A percentile compares a stretch with the other conserved stretches of the same genome.
These are phyloP conservation scores for Aurelia aurita complex sp. Pacific DNA, from an alignment of 30 jellyfish, hydroid and myxozoan species.

Conservation along the genomic window DNA sequence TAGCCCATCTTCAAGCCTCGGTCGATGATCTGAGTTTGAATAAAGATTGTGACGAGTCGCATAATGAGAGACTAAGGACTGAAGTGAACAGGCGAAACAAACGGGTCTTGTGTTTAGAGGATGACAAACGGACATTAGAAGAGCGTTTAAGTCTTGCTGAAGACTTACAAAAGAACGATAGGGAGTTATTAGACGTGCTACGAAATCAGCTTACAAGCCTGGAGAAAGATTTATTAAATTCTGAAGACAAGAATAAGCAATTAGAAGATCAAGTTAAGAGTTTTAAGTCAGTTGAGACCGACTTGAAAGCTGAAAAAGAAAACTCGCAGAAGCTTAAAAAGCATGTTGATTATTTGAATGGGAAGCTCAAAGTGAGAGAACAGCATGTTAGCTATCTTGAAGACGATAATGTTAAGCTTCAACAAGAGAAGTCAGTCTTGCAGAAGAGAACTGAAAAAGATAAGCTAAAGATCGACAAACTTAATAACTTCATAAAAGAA, in stretches of 20 bases:
- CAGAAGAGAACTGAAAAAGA: slow-evolving; percentile 63
- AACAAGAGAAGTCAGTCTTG: slow-evolving; percentile 78
- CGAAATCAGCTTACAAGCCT: slow-evolving; percentile 70
- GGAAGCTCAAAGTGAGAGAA: slow-evolving; percentile 82
- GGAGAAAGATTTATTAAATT: slow-evolving; percentile 63
- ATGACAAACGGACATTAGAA: slow-evolving; percentile 80
- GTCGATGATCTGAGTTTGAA: slow-evolving; percentile 46
- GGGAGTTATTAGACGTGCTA: slow-evolving; percentile 82
- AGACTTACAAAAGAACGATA: slow-evolving; percentile 85
- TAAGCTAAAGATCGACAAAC: slow-evolving; percentile 38
- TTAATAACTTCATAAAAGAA: slow-evolving; percentile 56
- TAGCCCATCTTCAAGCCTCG: slow-evolving; percentile 47
- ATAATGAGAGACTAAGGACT: slow-evolving; percentile 51
- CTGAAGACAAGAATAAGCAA: slow-evolving; percentile 66
- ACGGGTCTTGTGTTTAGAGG: slow-evolving; percentile 67
- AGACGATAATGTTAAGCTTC: slow-evolving; percentile 91
- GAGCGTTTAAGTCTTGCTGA: slow-evolving; percentile 87
- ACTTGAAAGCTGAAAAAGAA: slow-evolving; percentile 73
- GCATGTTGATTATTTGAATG: slow-evolving; percentile 76
- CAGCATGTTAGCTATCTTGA: slow-evolving; percentile 91
- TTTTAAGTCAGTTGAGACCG: slow-evolving; percentile 38
- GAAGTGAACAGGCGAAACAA: slow-evolving; percentile 72
- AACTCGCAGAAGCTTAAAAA: slow-evolving; percentile 48
- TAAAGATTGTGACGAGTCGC: slow-evolving; percentile 48
- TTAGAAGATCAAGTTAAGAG: slow-evolving; percentile 66